Base-by-base conservation (phyloP, 2,888 invertebrate genomes). In the Limenitis camilla region DNA sequence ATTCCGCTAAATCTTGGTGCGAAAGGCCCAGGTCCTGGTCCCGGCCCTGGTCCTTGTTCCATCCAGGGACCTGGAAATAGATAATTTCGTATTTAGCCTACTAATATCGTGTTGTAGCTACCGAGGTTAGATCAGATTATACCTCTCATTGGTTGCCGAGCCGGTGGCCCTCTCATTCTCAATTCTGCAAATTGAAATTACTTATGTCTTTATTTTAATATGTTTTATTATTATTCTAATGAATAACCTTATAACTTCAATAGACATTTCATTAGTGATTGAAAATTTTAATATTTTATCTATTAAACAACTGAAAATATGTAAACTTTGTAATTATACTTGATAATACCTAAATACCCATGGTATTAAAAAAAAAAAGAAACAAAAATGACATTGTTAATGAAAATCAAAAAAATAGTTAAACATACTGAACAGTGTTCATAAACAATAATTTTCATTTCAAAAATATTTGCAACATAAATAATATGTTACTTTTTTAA, bases 1-100 rank as follows among this genome's bases (percentile, higher is more conserved):
- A 76, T 83, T 54, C 85, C 87, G 66, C 84, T 86, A 62, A 86
- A 88, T 5, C 86, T 71, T 4, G 83, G 81, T 10, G 79, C 81
- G 56, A 80, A 82, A 1, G 79, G 77, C 60, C 64, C 61, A 2
- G 69, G 67, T 9, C 61, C 63, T 0, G 69, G n/a, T n/a, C n/a
- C n/a, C n/a, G n/a, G n/a, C n/a, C n/a, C n/a, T n/a, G n/a, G 64
- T 6, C 74, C 71, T 27, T 78, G 76, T 57, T 83, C 89, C 87
- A 89, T 76, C 84, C 85, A 85, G 0, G 81, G 80, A 9, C 80
- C 85, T 78, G 83, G 6, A 78, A 82, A 56, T 30, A 45, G 49
- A 39, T 35, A 55, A 50, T 19, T 8, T 9, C 5, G 9, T 28
- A 43, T 57, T 49, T 41, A 45, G 31, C 6, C 9, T 27, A 7